Evolutionary conservation across 2,113 vertebrate genomes (phyloP).

Genomic region (Myanophis thanlyinensis): DNA sequence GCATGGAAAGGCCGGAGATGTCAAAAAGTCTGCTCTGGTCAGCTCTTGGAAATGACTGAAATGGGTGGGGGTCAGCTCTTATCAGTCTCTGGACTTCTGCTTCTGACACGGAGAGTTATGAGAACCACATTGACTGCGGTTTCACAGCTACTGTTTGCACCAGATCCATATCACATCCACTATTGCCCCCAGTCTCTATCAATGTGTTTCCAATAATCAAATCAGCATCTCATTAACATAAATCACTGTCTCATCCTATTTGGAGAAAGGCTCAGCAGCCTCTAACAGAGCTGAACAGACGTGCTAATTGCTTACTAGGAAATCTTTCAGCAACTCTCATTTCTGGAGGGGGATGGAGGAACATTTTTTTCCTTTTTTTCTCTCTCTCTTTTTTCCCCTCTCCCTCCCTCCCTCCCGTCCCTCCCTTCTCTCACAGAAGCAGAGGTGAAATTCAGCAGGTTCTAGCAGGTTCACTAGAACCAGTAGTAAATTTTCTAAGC

Average conservation of each 20-base stretch:
- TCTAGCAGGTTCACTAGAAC: too few relatives aligned
- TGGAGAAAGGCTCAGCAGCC: neutral
- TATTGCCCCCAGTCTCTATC: neutral
- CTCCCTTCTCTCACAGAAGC: neutral
- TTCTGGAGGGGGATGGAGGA: neutral
- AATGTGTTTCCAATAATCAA: neutral
- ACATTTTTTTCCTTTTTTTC: accelerated
- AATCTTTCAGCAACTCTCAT: neutral
- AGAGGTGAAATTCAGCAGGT: too few relatives aligned
- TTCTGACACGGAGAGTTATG: neutral
- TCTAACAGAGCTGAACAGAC: neutral
- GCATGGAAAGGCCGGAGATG: neutral
- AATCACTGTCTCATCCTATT: neutral
- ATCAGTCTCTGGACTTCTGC: neutral
- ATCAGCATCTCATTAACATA: neutral
- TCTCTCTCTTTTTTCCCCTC: accelerated
- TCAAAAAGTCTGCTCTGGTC: neutral
- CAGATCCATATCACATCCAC: neutral
- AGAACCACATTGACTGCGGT: neutral
- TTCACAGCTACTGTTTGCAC: neutral
- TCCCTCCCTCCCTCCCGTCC: neutral
- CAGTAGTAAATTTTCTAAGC: too few relatives aligned
- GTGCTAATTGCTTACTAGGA: neutral
- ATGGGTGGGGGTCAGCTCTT: neutral
- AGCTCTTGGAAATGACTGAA: neutral